Conservation (phyloP, 2,113 vertebrate species). For the Vombatus ursinus region DNA sequence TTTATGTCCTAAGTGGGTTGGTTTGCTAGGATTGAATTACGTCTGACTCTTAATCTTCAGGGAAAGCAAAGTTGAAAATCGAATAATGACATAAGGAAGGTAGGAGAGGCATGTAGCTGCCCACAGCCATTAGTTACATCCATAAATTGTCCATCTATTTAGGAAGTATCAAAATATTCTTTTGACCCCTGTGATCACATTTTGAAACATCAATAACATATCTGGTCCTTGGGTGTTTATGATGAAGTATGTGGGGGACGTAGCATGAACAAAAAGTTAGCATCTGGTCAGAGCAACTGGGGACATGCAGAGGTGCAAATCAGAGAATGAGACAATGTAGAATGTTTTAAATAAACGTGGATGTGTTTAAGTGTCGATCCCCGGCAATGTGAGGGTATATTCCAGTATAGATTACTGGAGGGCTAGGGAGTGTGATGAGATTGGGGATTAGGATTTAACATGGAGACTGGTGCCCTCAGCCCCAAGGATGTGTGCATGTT, state of each 20-base stretch:
- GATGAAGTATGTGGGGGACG: not conserved
- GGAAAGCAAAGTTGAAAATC: not conserved
- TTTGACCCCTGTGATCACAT: not conserved
- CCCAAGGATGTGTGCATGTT: not conserved
- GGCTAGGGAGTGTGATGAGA: not conserved
- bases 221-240: not conserved
- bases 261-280: not conserved
- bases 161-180: not conserved
- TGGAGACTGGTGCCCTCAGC: not conserved
- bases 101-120: not conserved
- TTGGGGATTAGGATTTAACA: not conserved
- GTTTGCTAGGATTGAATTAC: not conserved
- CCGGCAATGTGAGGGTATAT: not conserved
- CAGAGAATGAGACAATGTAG: not conserved
- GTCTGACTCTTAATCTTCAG: not conserved
- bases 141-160: not conserved
- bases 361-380: not conserved
- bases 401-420: not conserved
- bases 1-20: not conserved
- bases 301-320: not conserved
- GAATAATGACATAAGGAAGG: not conserved
- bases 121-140: not conserved
- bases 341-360: not conserved
- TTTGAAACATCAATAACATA: not conserved
- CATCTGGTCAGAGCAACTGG: not conserved